These are phyloP conservation scores for Cynopterus sphinx DNA, from an alignment of 2,797 vertebrate species.

Conservation along the genomic window DNA sequence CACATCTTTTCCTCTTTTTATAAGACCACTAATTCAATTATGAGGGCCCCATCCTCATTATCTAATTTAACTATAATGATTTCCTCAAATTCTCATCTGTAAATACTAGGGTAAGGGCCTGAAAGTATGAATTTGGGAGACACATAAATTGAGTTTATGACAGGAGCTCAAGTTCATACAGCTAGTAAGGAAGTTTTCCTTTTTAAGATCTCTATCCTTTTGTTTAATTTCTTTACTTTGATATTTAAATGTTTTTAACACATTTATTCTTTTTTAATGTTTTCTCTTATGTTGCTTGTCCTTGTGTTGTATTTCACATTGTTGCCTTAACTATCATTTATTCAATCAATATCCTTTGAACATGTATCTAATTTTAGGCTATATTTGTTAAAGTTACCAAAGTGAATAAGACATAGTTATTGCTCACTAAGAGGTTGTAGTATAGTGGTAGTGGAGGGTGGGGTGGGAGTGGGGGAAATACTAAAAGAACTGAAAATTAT, in stretches of 20 bases:
- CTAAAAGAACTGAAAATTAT: not conserved
- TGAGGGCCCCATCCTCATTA: not conserved
- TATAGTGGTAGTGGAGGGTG: not conserved
- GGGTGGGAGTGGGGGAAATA: not conserved
- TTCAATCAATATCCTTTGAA: slow-evolving; percentile 6
- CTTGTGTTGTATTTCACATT: not conserved
- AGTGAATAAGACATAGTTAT: not conserved
- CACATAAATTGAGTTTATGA: not conserved
- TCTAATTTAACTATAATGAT: not conserved
- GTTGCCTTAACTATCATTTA: not conserved
- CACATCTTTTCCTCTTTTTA: not conserved
- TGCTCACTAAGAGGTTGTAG: not conserved
- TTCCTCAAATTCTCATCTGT: not conserved
- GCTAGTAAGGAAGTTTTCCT: not conserved
- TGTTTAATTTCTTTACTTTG: not conserved
- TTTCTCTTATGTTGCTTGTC: not conserved
- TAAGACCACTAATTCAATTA: not conserved
- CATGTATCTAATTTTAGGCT: not conserved
- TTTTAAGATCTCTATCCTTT: not conserved
- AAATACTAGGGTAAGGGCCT: not conserved
- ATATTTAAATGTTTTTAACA: not conserved
- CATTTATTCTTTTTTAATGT: not conserved
- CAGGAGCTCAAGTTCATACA: not conserved
- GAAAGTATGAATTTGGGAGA: not conserved
- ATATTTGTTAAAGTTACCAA: not conserved